Base-by-base conservation (phyloP, 2,888 invertebrate species). In the Tetramorium bicarinatum region DNA sequence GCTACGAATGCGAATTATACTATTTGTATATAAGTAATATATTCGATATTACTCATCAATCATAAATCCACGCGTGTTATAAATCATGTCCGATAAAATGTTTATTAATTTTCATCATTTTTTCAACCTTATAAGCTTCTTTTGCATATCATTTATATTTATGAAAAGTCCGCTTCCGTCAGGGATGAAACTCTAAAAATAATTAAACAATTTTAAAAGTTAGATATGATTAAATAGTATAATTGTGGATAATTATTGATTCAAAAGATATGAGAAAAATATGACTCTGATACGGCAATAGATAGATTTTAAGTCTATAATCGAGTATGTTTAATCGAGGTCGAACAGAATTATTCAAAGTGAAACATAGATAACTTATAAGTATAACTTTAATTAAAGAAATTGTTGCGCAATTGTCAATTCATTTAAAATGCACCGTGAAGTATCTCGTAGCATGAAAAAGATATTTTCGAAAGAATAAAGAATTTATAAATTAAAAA, bases 251-350 rank as follows among this genome's bases (percentile, higher is more conserved):
- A 25, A 59, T 15, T 38, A 44, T 56, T 75, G 34, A 72, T 77
- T 44, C 56, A 0, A 54, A 54, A 1, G 0, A 54, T 1, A 29
- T 52, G 54, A 86, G 52, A 15, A 76, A 74, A 77, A 64, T 56
- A 49, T 67, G 41, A 72, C 75, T 49, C 49, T 66, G 15, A 64
- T 52, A 0, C 4, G 21, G 34, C 56, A 41, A 84, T 83, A 34
- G 4, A 34, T 66, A 77, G 29, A 82, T 59, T 59, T 21, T 59
- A 71, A 49, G 49, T 49, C 8, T 15, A 18, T 61, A n/a, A 82
- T 80, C 72, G 72, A 85, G 47, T 79, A 62, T 62, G 25, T 34
- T 49, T 64, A 64, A 83, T 84, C 83, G 80, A 84, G 66, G 76
- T 52, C 80, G 8, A 54, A 2, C 80, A 38, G 38, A 49, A 54